Evolutionary conservation across 2,888 invertebrate genomes (phyloP).

Genomic region (Allolobophora icterica): DNA sequence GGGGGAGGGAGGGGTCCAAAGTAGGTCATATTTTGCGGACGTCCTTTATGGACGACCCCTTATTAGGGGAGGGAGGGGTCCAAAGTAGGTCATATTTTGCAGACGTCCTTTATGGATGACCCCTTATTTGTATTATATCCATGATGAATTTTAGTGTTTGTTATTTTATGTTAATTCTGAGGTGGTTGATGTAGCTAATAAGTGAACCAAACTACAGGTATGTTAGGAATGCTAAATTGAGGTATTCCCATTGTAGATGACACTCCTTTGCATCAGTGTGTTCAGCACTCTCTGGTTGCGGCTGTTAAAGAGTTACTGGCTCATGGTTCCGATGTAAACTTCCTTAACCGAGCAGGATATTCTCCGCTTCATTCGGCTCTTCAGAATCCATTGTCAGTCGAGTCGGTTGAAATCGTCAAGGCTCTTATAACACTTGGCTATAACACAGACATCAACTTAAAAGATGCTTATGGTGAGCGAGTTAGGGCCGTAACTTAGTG

Average conservation of each 20-base stretch:
- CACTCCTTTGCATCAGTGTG: slow-evolving; percentile 62
- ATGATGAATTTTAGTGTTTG: too few relatives aligned
- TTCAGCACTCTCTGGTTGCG: slow-evolving; percentile 56
- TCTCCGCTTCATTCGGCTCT: slow-evolving; percentile 60
- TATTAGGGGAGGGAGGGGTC: too few relatives aligned
- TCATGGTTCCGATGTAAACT: slow-evolving; percentile 62
- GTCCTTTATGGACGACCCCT: too few relatives aligned
- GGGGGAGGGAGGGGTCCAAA: too few relatives aligned
- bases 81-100: too few relatives aligned
- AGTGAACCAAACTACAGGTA: not conserved
- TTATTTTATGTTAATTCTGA: too few relatives aligned
- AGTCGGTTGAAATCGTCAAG: slow-evolving; percentile 51
- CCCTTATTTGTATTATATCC: too few relatives aligned
- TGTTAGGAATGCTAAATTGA: not conserved
- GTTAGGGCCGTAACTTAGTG: not conserved
- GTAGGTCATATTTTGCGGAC: too few relatives aligned
- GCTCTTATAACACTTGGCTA: slow-evolving; percentile 57
- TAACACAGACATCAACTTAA: slow-evolving; percentile 57
- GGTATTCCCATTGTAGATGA: slow-evolving; percentile 50
- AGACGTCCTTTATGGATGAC: too few relatives aligned
- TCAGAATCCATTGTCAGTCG: slow-evolving; percentile 48
- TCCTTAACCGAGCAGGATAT: slow-evolving; percentile 54
- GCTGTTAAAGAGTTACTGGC: slow-evolving; percentile 56
- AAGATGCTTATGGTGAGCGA: slow-evolving; percentile 49
- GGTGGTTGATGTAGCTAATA: not conserved